phyloP scores from a whole-genome alignment of 2,888 invertebrate genomes.

The Polydrusus tereticollis region DNA sequence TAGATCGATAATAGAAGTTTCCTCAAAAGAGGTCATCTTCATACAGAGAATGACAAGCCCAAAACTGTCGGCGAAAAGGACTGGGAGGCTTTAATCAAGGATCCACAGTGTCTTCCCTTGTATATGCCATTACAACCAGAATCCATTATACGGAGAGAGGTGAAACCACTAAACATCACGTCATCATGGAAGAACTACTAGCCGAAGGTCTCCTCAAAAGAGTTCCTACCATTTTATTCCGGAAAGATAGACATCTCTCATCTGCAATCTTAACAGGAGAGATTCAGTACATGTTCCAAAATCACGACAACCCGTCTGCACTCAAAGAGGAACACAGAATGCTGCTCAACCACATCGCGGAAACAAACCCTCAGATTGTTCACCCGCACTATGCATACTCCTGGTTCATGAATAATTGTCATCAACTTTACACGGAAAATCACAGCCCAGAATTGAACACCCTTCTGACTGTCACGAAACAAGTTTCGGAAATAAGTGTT shows the following conservation, averaged over 20 bases:
- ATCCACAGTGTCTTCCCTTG: no score
- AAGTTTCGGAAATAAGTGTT: neutral
- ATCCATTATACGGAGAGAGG: no score
- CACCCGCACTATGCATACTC: neutral
- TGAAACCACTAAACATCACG: no score
- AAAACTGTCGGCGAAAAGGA: no score
- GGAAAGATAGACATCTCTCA: neutral
- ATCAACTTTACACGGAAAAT: neutral
- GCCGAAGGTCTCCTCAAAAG: neutral
- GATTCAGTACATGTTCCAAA: neutral
- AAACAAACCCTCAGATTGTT: neutral
- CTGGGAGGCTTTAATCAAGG: no score
- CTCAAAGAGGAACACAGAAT: neutral
- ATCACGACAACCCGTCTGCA: neutral
- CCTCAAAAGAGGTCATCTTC: no score
- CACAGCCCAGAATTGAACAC: neutral
- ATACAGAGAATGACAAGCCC: no score
- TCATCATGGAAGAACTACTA: neutral
- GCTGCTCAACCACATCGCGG: neutral
- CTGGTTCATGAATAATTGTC: slow-evolving; percentile 27
- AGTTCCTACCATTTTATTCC: neutral
- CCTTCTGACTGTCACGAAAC: neutral
- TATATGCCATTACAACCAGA: no score
- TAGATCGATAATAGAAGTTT: no score
- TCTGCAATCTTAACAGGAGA: neutral